These are phyloP conservation scores for Anser cygnoides DNA, from an alignment of 2,113 vertebrate species.

Conservation along the genomic window DNA sequence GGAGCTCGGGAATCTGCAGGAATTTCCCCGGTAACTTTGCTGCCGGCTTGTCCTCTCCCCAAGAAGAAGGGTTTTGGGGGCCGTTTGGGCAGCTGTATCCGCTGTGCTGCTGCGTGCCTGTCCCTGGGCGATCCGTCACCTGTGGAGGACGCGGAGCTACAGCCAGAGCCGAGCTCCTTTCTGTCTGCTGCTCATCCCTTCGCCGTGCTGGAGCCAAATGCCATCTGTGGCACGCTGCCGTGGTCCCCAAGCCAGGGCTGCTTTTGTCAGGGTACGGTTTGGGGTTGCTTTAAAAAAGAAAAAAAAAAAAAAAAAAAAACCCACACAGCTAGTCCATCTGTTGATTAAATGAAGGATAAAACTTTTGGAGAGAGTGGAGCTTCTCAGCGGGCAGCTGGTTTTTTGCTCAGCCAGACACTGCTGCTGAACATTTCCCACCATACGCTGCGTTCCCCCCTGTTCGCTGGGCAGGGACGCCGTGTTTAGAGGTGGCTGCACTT, in stretches of 20 bases:
- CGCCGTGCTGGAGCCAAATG: not conserved
- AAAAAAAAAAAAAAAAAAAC: not conserved
- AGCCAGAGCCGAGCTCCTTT: not conserved
- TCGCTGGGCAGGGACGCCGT: not conserved
- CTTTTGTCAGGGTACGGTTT: slow-evolving; percentile 46
- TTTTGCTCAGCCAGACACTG: slow-evolving; percentile 9
- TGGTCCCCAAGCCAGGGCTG: not conserved
- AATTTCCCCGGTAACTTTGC: slow-evolving; percentile 50
- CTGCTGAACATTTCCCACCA: not conserved
- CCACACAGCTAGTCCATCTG: slow-evolving; percentile 73
- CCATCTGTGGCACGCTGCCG: slow-evolving; percentile 36
- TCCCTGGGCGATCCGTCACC: slow-evolving; percentile 43
- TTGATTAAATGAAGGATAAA: slow-evolving; percentile 78
- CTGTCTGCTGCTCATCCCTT: not conserved
- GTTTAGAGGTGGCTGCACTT: not conserved
- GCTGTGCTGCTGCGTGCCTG: not conserved
- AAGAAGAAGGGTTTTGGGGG: not conserved
- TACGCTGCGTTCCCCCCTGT: not conserved
- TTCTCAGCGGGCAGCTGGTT: slow-evolving; percentile 28
- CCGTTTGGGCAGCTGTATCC: not conserved
- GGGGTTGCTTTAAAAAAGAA: slow-evolving; percentile 4
- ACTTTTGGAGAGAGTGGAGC: slow-evolving; percentile 57
- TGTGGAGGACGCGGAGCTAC: slow-evolving; percentile 67
- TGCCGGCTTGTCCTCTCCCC: not conserved
- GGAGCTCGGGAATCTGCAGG: not conserved